Conservation (phyloP, 35 echinoderm and acorn worm genomes). For the Acanthaster planci region DNA sequence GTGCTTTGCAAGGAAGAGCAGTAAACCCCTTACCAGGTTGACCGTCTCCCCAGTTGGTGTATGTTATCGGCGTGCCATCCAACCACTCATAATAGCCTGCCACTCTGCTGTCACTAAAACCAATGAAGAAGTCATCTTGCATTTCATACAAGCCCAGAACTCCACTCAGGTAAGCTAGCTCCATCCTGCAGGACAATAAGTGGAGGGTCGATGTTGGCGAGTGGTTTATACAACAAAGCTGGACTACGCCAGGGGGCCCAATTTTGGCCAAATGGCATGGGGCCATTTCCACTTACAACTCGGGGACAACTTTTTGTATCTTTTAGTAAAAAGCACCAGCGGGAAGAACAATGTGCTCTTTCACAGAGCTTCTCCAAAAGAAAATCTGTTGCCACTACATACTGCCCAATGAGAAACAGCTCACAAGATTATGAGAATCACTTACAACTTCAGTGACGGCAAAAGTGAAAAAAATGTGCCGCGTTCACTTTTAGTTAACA, state of each 20-base stretch:
- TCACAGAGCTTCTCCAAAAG: too few relatives aligned
- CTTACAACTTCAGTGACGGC: too few relatives aligned
- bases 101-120: slow-evolving; percentile 16
- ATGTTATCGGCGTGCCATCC: slow-evolving; percentile 73
- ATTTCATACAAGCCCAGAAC: neutral
- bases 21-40: slow-evolving; percentile 66
- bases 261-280: neutral
- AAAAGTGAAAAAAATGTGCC: too few relatives aligned
- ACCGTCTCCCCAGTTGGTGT: slow-evolving; percentile 74
- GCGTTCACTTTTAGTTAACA: too few relatives aligned
- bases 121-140: slow-evolving; percentile 9
- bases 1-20: too few relatives aligned
- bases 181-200: slow-evolving; percentile 1
- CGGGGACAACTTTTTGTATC: too few relatives aligned
- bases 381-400: too few relatives aligned
- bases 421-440: too few relatives aligned
- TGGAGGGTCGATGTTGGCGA: neutral
- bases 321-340: too few relatives aligned
- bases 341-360: too few relatives aligned
- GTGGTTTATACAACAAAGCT: neutral
- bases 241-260: neutral
- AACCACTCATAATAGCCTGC: slow-evolving; percentile 66
- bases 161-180: slow-evolving; percentile 32
- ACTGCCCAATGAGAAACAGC: too few relatives aligned
- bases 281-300: too few relatives aligned